These are phyloP conservation scores for Tyto alba DNA, from an alignment of 2,113 vertebrate species.

Conservation along the genomic window DNA sequence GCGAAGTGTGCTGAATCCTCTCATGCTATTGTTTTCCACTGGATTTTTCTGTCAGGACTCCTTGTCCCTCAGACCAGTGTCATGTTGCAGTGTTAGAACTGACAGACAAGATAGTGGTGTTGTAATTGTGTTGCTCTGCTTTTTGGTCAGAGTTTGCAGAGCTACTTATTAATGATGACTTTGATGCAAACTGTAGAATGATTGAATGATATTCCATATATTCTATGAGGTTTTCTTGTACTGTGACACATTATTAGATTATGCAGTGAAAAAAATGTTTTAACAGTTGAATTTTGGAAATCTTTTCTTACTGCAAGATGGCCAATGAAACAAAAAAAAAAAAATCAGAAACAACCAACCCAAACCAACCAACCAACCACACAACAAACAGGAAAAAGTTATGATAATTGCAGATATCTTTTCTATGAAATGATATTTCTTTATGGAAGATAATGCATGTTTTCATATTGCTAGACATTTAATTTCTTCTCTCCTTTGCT, in stretches of 20 bases:
- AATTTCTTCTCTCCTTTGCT: neutral
- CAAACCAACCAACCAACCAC: neutral
- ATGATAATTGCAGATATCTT: neutral
- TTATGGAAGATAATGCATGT: neutral
- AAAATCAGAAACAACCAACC: neutral
- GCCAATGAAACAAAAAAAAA: neutral
- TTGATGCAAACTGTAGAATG: neutral
- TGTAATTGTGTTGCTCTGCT: neutral
- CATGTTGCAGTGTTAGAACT: neutral
- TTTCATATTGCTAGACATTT: accelerated
- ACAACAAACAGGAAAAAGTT: neutral
- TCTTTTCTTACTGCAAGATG: neutral
- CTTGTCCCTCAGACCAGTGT: neutral
- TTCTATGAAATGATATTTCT: neutral
- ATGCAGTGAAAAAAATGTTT: neutral
- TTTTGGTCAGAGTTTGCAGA: neutral
- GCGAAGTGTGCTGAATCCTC: neutral
- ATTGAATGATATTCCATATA: neutral
- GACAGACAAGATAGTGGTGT: neutral
- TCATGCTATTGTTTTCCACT: neutral
- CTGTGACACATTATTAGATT: neutral
- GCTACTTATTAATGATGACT: neutral
- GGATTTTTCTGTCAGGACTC: neutral
- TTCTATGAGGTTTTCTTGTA: neutral
- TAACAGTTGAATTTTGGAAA: neutral